Base-by-base conservation (phyloP, 1,140 invertebrate species). In the Ephestia elutella region DNA sequence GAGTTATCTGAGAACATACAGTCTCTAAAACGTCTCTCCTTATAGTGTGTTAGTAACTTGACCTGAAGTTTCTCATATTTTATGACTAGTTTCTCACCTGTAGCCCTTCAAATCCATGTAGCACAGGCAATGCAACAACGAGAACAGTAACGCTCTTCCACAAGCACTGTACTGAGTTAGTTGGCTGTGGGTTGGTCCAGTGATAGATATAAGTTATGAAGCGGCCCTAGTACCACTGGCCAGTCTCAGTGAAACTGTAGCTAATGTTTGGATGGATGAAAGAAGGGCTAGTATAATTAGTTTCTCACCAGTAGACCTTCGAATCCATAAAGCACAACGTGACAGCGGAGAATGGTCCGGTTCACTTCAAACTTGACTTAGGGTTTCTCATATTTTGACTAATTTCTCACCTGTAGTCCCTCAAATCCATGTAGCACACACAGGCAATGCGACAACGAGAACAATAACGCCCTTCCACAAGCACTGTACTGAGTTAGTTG, bases 211-310 rank as follows among this genome's bases (percentile, higher is more conserved):
- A 60, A 93, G 91, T 1, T 90, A 90, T 25, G 92, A 90, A n/a
- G 93, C 86, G 87, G 95, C 92, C 92, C 93, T n/a, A 94, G 60
- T 92, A 90, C 87, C 92, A 95, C 73, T 95, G 94, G 0, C 82
- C 80, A 30, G 89, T 75, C 62, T 92, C 91, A 1, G 91, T 90
- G 79, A 94, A 95, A 44, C 94, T 74, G 63, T 94, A 93, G 0
- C 92, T 93, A 21, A 94, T 83, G 0, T 90, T 86, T 13, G 92
- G n/a, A n/a, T n/a, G n/a, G n/a, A n/a, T n/a, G n/a, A n/a, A n/a
- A n/a, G n/a, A n/a, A n/a, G n/a, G n/a, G n/a, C n/a, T n/a, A n/a
- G n/a, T n/a, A n/a, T n/a, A n/a, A n/a, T n/a, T n/a, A n/a, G n/a
- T n/a, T n/a, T n/a, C n/a, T n/a, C n/a, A n/a, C n/a, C n/a, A n/a